Evolutionary conservation across 2,888 invertebrate genomes (phyloP).

Genomic region (Spodoptera picta): DNA sequence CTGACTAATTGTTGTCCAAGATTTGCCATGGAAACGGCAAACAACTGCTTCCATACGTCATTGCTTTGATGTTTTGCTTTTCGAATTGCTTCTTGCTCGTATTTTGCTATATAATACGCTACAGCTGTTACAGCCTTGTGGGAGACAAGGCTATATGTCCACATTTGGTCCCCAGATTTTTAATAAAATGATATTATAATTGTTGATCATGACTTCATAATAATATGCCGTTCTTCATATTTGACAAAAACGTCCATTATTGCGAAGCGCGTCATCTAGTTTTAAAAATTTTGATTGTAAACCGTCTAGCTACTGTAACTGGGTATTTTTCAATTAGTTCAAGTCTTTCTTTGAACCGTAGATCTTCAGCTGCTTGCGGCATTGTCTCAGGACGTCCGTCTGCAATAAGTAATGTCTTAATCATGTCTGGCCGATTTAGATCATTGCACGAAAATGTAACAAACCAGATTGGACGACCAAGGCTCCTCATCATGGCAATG

Average conservation of each 20-base stretch:
- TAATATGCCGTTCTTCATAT: constrained; percentile 54
- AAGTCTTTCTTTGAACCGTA: constrained; percentile 10
- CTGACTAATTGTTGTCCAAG: too few relatives aligned
- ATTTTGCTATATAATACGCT: too few relatives aligned
- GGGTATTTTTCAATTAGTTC: constrained; percentile 17
- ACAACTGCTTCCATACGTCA: too few relatives aligned
- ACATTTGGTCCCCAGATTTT: constrained; percentile 64
- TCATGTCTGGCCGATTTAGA: constrained; percentile 62
- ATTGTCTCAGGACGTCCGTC: constrained; percentile 2
- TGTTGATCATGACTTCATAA: constrained; percentile 59
- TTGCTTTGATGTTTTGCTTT: too few relatives aligned
- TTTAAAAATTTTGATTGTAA: constrained; percentile 2
- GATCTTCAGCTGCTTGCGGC: neutral
- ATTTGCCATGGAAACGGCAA: too few relatives aligned
- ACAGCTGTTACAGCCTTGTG: constrained; percentile 25
- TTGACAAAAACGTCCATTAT: constrained; percentile 60
- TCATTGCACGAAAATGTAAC: constrained; percentile 49
- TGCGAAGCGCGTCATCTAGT: constrained; percentile 46
- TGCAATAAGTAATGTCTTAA: constrained; percentile 57
- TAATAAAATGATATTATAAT: constrained; percentile 59
- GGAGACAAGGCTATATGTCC: constrained; percentile 64
- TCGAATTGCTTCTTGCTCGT: too few relatives aligned
- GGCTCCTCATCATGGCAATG: too few relatives aligned
- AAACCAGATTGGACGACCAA: too few relatives aligned
- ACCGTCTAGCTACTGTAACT: constrained; percentile 10